Base-by-base conservation (phyloP, 2,797 vertebrate species). In the Gallinago nigripennis region DNA sequence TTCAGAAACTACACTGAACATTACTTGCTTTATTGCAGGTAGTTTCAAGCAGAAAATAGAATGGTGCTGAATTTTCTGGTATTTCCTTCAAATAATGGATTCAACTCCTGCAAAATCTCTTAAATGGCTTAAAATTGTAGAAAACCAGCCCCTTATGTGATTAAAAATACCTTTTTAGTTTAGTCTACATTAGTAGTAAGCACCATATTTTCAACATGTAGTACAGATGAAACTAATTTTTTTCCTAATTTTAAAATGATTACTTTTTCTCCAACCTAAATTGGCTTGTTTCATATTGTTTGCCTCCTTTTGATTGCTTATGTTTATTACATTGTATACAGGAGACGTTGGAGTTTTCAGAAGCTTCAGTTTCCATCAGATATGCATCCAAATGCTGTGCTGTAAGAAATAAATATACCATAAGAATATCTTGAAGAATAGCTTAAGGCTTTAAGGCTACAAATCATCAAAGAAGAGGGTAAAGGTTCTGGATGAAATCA, bases 41-140 rank as follows among this genome's bases (percentile, higher is more conserved):
- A 51, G 51, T 91, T 84, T 82, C 76, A 83, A 89, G 68, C 48
- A 92, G 69, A 86, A 90, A 72, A 73, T 43, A 87, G 58, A 83
- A n/a, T 4, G 1, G 33, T 88, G 43, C 30, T 51, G 33, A 6
- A 18, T 92, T 88, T 82, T 89, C 54, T 86, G 33, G 15, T 41
- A 75, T 88, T 92, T 85, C 51, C 39, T 66, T 94, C 70, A 92
- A 88, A 63, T 56, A 86, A 70, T 6, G 8, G n/a, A 79, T 78
- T 87, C 31, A 71, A 56, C 15, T 72, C n/a, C 25, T 79, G 58
- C 37, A 92, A 91, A 54, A 56, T 41, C 39, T 93, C 50, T 88
- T 83, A 64, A 81, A 51, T 41, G 41, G 46, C 46, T 75, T 64
- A 28, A 82, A 91, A 51, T 80, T 82, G 46, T 81, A 88, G 54